Conservation (phyloP, 2,888 invertebrate genomes). For the Oscheius myriophilus region DNA sequence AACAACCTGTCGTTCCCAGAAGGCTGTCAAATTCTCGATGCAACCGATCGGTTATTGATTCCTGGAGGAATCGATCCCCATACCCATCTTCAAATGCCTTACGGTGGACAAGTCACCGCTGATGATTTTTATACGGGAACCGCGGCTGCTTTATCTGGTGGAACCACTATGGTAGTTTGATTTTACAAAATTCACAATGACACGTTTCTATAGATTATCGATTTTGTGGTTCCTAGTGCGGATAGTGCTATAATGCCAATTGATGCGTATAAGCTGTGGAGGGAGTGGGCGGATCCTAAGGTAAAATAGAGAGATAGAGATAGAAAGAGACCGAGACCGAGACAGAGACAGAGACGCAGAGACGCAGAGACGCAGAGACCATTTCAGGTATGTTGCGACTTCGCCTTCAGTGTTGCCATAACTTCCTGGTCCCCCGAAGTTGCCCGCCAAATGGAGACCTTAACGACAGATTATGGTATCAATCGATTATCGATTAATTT, state of each 20-base stretch:
- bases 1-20: conserved; percentile 7
- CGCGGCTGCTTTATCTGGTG: conserved; percentile 94
- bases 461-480: conserved; percentile 78
- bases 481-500: background rate
- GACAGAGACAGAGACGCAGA: too few relatives aligned
- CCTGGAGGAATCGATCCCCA: conserved; percentile 76
- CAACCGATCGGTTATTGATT: conserved; percentile 74
- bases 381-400: conserved; percentile 91
- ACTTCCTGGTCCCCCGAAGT: conserved; percentile 83
- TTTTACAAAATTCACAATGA: background rate
- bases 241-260: conserved; percentile 75
- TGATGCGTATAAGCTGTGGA: conserved; percentile 89
- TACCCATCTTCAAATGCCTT: conserved; percentile 93
- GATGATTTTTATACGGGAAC: conserved; percentile 98
- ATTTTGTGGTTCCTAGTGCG: conserved; percentile 71
- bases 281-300: conserved; percentile 90
- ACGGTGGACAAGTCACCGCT: conserved; percentile 83
- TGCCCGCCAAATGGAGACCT: conserved; percentile 84
- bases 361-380: background rate
- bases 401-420: conserved; percentile 89
- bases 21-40: conserved; percentile 80
- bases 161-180: conserved; percentile 86
- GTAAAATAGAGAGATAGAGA: conserved; percentile 16
- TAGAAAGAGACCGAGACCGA: too few relatives aligned
- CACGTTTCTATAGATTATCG: conserved; percentile 67